These are phyloP conservation scores for Octomys mimax DNA, from an alignment of 2,797 vertebrate species.

Conservation along the genomic window DNA sequence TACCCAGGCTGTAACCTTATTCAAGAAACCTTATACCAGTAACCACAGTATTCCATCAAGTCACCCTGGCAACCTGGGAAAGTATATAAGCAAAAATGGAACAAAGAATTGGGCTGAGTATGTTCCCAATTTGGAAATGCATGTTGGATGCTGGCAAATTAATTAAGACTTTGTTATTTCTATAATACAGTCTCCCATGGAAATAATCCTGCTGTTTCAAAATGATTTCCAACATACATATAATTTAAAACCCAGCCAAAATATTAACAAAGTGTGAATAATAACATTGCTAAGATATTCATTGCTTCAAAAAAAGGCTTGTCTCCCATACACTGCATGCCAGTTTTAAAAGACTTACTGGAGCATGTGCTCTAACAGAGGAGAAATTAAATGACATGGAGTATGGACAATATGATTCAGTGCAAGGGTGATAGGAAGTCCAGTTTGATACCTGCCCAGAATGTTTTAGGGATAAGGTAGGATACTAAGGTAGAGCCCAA, in stretches of 20 bases:
- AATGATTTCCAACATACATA: background rate
- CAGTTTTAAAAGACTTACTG: background rate
- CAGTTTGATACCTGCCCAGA: background rate
- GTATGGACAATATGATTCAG: background rate
- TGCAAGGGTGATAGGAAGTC: background rate
- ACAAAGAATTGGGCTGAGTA: too few species aligned
- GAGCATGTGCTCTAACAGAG: background rate
- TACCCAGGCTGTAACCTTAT: too few species aligned
- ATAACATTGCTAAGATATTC: background rate
- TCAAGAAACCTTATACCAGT: too few species aligned
- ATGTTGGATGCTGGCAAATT: too few species aligned
- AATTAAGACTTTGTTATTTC: too few species aligned
- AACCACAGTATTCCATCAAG: too few species aligned
- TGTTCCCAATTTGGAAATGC: too few species aligned
- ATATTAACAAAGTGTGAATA: background rate
- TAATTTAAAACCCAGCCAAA: background rate
- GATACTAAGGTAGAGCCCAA: background rate
- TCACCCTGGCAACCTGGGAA: too few species aligned
- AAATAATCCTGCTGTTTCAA: too few species aligned
- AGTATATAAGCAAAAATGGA: too few species aligned
- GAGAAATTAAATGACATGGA: background rate
- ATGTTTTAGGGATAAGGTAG: background rate
- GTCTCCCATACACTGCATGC: background rate
- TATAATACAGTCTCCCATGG: too few species aligned
- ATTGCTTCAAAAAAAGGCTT: background rate